Conservation (phyloP, 2,797 vertebrate genomes). For the Coracias cyanogaster region DNA sequence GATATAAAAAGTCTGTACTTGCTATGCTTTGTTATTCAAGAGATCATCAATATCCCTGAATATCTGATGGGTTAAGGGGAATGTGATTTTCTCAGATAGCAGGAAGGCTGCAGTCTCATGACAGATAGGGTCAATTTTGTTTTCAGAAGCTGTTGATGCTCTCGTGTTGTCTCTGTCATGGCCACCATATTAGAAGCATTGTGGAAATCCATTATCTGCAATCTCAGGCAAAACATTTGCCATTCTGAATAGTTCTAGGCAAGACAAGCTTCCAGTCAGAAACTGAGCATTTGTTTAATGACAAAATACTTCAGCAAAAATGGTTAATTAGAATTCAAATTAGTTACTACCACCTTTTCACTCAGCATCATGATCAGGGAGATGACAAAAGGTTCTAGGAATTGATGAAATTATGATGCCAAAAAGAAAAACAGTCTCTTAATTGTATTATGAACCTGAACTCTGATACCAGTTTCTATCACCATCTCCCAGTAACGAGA, state of each 20-base stretch:
- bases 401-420: background rate
- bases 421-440: background rate
- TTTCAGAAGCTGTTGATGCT: constrained; percentile 49
- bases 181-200: constrained; percentile 28
- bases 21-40: constrained; percentile 55
- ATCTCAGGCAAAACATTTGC: constrained; percentile 10
- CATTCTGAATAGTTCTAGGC: background rate
- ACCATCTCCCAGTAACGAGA: background rate
- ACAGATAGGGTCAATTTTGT: constrained; percentile 67
- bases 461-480: background rate
- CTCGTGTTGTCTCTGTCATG: constrained; percentile 4
- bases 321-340: background rate
- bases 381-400: background rate
- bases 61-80: constrained; percentile 57
- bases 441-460: background rate
- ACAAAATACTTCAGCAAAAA: background rate
- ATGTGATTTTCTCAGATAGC: constrained; percentile 57
- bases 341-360: background rate
- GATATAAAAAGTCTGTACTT: background rate
- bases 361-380: background rate
- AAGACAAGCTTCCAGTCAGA: background rate
- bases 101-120: constrained; percentile 46
- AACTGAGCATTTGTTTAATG: background rate
- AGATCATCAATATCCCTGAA: constrained; percentile 60
- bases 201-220: constrained; percentile 47